Base-by-base conservation (phyloP, 1,140 invertebrate species). In the Diabrotica virgifera region DNA sequence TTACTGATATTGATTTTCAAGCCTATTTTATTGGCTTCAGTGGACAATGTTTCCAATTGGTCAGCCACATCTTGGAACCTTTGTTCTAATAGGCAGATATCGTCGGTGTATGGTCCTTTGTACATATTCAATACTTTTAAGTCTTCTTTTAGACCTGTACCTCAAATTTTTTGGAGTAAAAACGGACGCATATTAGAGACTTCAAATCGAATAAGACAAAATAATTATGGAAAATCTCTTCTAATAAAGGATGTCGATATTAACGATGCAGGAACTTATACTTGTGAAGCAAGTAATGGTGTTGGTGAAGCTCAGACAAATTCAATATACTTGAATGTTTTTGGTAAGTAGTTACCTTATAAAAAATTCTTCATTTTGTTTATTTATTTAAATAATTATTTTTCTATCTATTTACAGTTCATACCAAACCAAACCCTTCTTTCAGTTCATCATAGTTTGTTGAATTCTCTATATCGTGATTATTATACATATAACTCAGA, bases 191-290 rank as follows among this genome's bases (percentile, higher is more conserved):
- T 82, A 51, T 82, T 93, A 67, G 79, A 82, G 60, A 85, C 90
- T 36, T 87, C 84, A 11, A 91, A 94, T 74, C 82, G 92, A 35
- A 85, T 94, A 54, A 89, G 86, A 0, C 90, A 92, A 74, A 89
- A 87, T 52, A 93, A 96, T 80, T 97, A 95, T 81, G 95, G 95
- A 5, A 97, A 97, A 81, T 95, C 93, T 8, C 80, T 98, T 59
- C 82, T 94, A 11, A 95, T 98, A 67, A 89, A 89, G 68, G 86
- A 91, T 70, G 89, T 93, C 0, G 88, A 88, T 68, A 94, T 94
- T 73, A 87, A 93, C 55, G 95, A 97, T 80, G 86, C 89, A 75
- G 95, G 94, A 55, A 83, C 83, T 8, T 97, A 97, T 76, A 93
- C 92, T 3, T 97, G 95, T 78, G 92, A 94, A 69, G 93, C 91